Conservation (phyloP, 2,888 invertebrate genomes). For the Ditylenchus weischeri region DNA sequence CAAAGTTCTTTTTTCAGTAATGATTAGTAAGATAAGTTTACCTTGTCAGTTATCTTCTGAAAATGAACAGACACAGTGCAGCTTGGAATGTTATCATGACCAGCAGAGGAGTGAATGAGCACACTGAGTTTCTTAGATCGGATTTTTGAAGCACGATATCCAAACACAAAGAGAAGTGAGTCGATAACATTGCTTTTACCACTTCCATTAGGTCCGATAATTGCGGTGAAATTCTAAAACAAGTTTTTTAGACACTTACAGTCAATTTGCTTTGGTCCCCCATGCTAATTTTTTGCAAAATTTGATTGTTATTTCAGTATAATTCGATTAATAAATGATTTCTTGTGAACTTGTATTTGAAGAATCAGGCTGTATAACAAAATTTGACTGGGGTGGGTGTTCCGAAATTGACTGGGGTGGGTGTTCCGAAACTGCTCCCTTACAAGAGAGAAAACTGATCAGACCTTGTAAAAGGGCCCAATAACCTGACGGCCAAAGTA, state of each 20-base stretch:
- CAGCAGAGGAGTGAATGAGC: slow-evolving; percentile 84
- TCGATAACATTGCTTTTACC: slow-evolving; percentile 99
- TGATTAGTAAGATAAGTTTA: slow-evolving; percentile 1
- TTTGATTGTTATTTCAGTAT: no score
- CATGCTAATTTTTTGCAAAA: no score
- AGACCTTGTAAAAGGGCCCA: slow-evolving; percentile 89
- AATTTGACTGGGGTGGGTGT: no score
- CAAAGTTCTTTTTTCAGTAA: background rate
- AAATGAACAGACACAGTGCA: slow-evolving; percentile 89
- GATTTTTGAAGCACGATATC: slow-evolving; percentile 91
- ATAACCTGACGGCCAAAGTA: slow-evolving; percentile 78
- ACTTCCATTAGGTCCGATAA: slow-evolving; percentile 96
- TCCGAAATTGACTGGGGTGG: no score
- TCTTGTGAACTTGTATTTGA: no score
- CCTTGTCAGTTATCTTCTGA: slow-evolving; percentile 61
- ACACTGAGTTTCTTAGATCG: slow-evolving; percentile 80
- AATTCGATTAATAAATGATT: no score
- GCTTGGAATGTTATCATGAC: slow-evolving; percentile 71
- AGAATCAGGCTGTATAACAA: no score
- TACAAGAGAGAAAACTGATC: background rate
- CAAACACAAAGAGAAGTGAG: slow-evolving; percentile 97
- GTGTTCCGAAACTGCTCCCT: no score
- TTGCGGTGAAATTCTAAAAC: slow-evolving; percentile 83
- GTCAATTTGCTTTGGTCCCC: no score
- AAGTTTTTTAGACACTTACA: no score